Conservation (phyloP, 2,113 vertebrate species). For the Proteles cristata region DNA sequence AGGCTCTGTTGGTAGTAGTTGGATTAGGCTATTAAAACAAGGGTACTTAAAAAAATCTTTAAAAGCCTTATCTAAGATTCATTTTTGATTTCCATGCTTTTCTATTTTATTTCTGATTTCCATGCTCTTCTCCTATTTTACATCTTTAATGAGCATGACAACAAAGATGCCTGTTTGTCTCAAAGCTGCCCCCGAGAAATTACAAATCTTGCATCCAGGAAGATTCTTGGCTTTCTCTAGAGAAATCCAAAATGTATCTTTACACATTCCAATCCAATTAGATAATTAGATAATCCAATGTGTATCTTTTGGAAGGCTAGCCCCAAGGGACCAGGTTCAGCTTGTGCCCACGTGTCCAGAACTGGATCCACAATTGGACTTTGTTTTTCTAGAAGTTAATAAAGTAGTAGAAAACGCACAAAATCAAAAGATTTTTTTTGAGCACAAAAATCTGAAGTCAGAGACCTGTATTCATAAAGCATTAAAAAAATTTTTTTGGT, state of each 20-base stretch:
- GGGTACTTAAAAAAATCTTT: neutral
- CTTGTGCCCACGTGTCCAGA: neutral
- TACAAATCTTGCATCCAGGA: neutral
- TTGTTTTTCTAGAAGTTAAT: neutral
- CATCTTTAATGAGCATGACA: neutral
- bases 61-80: neutral
- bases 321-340: neutral
- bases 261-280: neutral
- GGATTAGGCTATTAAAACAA: neutral
- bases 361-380: neutral
- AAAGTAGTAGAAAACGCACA: neutral
- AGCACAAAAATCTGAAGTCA: neutral
- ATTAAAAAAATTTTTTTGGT: no score
- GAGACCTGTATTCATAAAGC: neutral
- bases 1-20: neutral
- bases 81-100: neutral
- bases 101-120: neutral
- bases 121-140: neutral
- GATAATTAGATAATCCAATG: neutral
- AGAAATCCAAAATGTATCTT: no score
- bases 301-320: neutral
- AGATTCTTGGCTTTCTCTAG: neutral
- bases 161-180: neutral
- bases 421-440: neutral
- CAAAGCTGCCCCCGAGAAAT: neutral